Conservation (phyloP, 2,113 vertebrate species). For the Natator depressus region DNA sequence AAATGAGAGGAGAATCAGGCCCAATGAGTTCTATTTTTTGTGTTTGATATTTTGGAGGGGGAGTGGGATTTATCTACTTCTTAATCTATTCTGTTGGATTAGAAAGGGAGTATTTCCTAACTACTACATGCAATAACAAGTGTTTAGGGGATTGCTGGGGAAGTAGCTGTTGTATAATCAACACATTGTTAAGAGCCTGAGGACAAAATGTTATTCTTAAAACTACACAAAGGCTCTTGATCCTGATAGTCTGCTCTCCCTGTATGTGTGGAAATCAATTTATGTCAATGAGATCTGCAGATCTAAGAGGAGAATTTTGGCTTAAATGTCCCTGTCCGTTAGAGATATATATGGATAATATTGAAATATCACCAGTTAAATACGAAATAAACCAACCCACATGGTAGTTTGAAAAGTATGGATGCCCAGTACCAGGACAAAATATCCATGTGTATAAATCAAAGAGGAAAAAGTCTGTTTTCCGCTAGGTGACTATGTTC, state of each 20-base stretch:
- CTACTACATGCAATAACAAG: not conserved
- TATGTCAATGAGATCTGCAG: not conserved
- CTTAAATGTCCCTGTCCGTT: not conserved
- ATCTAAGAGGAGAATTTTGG: not conserved
- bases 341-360: not conserved
- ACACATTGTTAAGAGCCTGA: not conserved
- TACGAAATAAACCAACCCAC: not conserved
- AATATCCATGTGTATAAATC: not conserved
- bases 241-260: not conserved
- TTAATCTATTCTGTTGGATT: not conserved
- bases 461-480: not conserved
- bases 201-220: slow-evolving; percentile 2
- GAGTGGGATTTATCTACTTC: not conserved
- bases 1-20: not conserved
- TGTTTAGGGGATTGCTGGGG: not conserved
- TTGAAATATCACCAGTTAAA: not conserved
- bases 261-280: not conserved
- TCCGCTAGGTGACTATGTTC: not conserved
- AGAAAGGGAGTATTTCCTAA: not conserved
- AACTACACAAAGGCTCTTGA: not conserved
- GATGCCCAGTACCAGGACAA: not conserved
- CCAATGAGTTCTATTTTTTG: not conserved
- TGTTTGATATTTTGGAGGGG: not conserved
- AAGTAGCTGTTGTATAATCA: not conserved
- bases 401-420: not conserved